Base-by-base conservation (phyloP, 2,888 invertebrate species). In the Drosophila borealis region DNA sequence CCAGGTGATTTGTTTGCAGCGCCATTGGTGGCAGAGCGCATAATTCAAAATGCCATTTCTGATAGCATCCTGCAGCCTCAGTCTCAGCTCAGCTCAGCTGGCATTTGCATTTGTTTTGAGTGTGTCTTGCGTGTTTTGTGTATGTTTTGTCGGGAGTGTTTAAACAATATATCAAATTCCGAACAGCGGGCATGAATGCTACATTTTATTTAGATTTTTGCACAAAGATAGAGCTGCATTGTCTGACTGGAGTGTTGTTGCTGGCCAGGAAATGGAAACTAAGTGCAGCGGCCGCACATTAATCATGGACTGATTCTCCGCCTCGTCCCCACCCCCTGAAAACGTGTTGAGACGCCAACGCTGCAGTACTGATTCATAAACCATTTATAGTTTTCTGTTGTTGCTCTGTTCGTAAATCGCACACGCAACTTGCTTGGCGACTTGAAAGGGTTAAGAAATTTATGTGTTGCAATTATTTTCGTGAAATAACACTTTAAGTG, bases 381-480 rank as follows among this genome's bases (percentile, higher is more conserved):
- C 85, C 81, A 85, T 89, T 89, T 79, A 76, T 85, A 79, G 82
- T 81, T 85, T 75, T 69, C 39, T 61, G 49, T 44, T 65, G 37
- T 50, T 59, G 49, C 25, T 56, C 17, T 19, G 57, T 64, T 68
- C 70, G 78, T 76, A 70, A 82, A 82, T 82, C 79, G 83, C 77
- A 68, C 72, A 71, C 61, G 68, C 56, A 77, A 67, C 69, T 70
- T 71, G 72, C 70, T 78, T 73, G 70, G 73, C 74, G 65, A 64
- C 64, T 72, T 61, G 68, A 62, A 85, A 78, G 75, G 82, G 78
- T 85, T 75, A 51, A 66, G 64, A 78, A 82, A 90, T 89, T 89
- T 89, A 89, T 88, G 80, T 81, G 76, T 70, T 84, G 78, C 89
- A 90, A 90, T 90, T 86, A 89, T 89, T 81, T 80, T 89, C 80